A percentile compares a stretch with the other conserved stretches of the same genome.
phyloP scores from a whole-genome alignment of 2,797 vertebrate species.

The Cyprinella venusta region DNA sequence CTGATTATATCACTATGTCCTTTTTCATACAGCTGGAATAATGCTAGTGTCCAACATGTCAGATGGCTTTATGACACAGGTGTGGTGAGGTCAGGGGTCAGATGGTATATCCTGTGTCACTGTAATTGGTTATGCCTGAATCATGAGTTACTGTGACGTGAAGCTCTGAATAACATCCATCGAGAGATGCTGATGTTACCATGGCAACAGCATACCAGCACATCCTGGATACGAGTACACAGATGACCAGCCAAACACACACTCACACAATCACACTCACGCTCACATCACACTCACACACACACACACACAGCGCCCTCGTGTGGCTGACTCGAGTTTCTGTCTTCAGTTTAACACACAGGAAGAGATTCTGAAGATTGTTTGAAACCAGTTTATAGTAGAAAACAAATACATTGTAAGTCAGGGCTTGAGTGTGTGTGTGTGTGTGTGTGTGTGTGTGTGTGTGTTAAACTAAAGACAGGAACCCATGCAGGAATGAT shows the following conservation, averaged over 20 bases:
- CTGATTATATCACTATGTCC: not conserved
- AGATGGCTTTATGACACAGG: not conserved
- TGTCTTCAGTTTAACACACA: too few species aligned
- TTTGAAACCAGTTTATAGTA: too few species aligned
- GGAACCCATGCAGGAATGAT: too few species aligned
- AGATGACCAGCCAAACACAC: not conserved
- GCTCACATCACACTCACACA: not conserved
- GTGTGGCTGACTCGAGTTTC: too few species aligned
- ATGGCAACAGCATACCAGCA: conserved; percentile 70
- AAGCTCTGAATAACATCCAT: conserved; percentile 31
- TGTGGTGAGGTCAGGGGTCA: not conserved
- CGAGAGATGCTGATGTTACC: conserved; percentile 69
- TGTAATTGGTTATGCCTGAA: not conserved
- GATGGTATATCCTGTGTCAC: not conserved
- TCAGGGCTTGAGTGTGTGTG: too few species aligned
- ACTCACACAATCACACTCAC: too few species aligned
- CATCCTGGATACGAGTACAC: conserved; percentile 33
- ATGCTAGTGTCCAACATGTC: not conserved
- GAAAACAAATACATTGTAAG: too few species aligned
- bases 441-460: too few species aligned
- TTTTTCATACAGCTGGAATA: not conserved
- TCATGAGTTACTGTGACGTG: not conserved
- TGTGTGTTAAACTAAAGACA: too few species aligned
- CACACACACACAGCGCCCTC: too few species aligned
- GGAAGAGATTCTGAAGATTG: too few species aligned